Conservation (phyloP, 2,113 vertebrate species). For the Furnarius figulus region DNA sequence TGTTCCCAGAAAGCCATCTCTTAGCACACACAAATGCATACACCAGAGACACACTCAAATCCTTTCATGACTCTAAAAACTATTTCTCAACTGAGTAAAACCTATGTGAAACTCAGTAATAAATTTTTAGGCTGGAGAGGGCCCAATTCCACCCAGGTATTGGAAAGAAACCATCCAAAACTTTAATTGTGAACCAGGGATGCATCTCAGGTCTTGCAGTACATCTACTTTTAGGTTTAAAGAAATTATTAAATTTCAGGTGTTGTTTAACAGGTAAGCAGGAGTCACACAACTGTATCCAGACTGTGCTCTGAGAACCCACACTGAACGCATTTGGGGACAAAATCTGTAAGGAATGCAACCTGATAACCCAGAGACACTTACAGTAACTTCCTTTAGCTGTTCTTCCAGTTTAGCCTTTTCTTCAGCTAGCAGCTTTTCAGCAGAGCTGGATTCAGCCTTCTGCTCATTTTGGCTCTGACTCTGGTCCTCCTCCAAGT, state of each 20-base stretch:
- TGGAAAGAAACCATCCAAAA: not conserved
- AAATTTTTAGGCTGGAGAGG: not conserved
- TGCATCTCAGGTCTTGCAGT: not conserved
- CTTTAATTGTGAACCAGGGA: not conserved
- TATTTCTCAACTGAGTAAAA: not conserved
- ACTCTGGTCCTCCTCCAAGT: conserved; percentile 80
- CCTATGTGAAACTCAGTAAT: not conserved
- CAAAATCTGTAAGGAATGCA: rapidly evolving
- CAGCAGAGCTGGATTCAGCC: conserved; percentile 69
- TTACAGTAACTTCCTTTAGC: conserved; percentile 87
- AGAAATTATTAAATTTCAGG: not conserved
- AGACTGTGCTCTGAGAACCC: not conserved
- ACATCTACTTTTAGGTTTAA: not conserved
- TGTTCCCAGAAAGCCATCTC: not conserved
- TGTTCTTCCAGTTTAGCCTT: conserved; percentile 90
- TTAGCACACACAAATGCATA: not conserved
- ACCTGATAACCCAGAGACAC: not conserved
- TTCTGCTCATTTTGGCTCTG: conserved; percentile 73
- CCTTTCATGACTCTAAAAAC: not conserved
- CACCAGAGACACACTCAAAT: not conserved
- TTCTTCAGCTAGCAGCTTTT: conserved; percentile 81
- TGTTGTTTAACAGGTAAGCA: not conserved
- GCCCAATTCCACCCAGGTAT: not conserved
- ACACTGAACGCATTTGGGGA: rapidly evolving
- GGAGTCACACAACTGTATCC: not conserved